A percentile compares a stretch with the other conserved stretches of the same genome.
Conservation (phyloP, 2,888 invertebrate genomes). For the Drosophila dives region DNA sequence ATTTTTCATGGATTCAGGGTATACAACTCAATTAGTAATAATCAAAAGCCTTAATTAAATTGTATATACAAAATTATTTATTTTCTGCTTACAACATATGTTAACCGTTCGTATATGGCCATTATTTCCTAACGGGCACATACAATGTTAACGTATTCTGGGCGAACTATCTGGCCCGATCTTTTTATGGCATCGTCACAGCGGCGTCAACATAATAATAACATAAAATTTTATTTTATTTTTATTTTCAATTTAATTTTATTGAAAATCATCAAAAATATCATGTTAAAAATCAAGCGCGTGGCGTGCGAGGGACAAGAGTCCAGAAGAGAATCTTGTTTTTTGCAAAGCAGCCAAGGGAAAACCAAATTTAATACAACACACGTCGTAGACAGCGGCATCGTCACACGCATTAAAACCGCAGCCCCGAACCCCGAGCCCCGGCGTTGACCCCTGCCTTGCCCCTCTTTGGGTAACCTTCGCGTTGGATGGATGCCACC, state of each 20-base stretch:
- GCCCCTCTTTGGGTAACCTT: constrained; percentile 59
- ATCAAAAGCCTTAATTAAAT: constrained; percentile 6
- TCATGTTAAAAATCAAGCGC: constrained; percentile 63
- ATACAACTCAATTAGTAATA: constrained; percentile 1
- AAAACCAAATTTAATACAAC: constrained; percentile 70
- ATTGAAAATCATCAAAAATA: constrained; percentile 76
- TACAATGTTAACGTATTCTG: constrained; percentile 45
- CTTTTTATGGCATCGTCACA: constrained; percentile 44
- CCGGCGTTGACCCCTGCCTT: constrained; percentile 2
- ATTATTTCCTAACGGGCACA: constrained; percentile 15
- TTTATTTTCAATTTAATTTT: constrained; percentile 82
- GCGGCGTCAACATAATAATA: constrained; percentile 78
- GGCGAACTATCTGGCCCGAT: constrained; percentile 38
- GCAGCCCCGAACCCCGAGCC: constrained; percentile 61
- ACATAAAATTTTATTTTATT: constrained; percentile 79
- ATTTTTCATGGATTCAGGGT: neutral
- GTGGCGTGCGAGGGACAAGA: constrained; percentile 55
- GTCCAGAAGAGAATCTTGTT: constrained; percentile 38
- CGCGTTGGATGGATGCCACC: constrained; percentile 57
- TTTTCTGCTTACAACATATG: neutral
- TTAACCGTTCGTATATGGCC: neutral
- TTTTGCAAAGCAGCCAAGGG: constrained; percentile 30
- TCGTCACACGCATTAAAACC: constrained; percentile 66
- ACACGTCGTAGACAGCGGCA: constrained; percentile 26
- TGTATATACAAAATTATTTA: constrained; percentile 2